Conservation (phyloP, 2,113 vertebrate genomes). For the Pionites leucogaster region DNA sequence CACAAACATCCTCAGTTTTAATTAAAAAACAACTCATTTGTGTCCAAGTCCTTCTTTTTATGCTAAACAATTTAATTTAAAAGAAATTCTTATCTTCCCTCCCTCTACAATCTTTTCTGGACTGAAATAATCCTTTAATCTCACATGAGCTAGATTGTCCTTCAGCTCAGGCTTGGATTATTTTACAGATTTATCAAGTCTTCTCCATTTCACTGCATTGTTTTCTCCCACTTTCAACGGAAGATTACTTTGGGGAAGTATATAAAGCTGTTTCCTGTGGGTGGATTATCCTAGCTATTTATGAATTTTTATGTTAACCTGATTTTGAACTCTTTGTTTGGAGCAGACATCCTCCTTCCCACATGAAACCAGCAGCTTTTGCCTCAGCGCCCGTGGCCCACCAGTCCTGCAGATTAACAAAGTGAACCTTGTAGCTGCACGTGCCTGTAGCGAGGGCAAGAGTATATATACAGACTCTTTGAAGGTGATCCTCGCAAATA, state of each 20-base stretch:
- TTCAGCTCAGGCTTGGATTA: conserved; percentile 27
- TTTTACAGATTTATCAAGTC: conserved; percentile 49
- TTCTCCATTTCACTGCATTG: not conserved
- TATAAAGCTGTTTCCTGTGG: conserved; percentile 47
- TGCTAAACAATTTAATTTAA: not conserved
- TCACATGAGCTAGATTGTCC: not conserved
- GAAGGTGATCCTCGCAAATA: not conserved
- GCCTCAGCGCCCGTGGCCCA: not conserved
- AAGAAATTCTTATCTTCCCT: not conserved
- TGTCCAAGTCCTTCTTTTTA: not conserved
- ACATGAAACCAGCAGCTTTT: not conserved
- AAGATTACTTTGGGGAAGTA: conserved; percentile 48
- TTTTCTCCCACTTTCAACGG: not conserved
- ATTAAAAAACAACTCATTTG: not conserved
- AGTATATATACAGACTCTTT: not conserved
- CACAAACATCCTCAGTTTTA: not conserved
- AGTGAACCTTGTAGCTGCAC: not conserved
- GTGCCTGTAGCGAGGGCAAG: not conserved
- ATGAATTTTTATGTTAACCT: conserved; percentile 51
- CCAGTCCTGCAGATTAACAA: not conserved
- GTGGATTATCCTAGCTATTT: conserved; percentile 47
- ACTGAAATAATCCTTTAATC: conserved; percentile 30
- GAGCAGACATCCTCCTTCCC: conserved; percentile 15
- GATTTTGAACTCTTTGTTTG: conserved; percentile 8
- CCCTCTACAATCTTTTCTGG: not conserved